phyloP scores from a whole-genome alignment of 2,113 vertebrate genomes.

The Lepisosteus osseus region DNA sequence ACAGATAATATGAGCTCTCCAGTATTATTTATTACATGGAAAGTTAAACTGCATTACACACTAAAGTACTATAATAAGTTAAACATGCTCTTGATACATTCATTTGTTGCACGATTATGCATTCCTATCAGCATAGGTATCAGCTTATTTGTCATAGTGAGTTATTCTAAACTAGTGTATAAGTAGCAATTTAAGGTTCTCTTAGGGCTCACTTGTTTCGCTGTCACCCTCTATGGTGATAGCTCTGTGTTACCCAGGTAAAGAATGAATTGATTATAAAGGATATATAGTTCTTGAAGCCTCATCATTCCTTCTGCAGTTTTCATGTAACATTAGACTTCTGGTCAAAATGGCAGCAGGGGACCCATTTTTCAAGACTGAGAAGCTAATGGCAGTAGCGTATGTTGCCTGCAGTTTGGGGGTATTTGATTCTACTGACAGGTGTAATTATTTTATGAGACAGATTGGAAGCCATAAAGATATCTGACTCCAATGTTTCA shows the following conservation, averaged over 20 bases:
- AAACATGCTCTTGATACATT: background rate
- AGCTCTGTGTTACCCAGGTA: background rate
- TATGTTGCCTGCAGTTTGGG: slow-evolving; percentile 24
- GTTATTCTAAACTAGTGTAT: slow-evolving; percentile 3
- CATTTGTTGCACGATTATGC: background rate
- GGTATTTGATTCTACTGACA: slow-evolving; percentile 23
- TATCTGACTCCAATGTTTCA: slow-evolving; percentile 16
- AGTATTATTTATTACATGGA: too few relatives aligned
- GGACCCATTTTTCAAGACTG: slow-evolving; percentile 9
- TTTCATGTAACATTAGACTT: slow-evolving; percentile 19
- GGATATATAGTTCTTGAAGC: background rate
- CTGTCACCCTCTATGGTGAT: background rate
- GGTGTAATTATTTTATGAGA: slow-evolving; percentile 26
- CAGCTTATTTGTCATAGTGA: background rate
- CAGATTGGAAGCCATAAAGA: slow-evolving; percentile 21
- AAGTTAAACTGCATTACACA: too few relatives aligned
- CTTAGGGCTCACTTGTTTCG: slow-evolving; percentile 1
- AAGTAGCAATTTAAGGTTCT: background rate
- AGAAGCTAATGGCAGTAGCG: slow-evolving; percentile 19
- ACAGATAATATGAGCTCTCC: too few relatives aligned
- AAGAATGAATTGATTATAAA: slow-evolving; percentile 3
- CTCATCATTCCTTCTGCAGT: slow-evolving; percentile 9
- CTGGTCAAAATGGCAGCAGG: slow-evolving; percentile 13
- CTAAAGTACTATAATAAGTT: background rate
- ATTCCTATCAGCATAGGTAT: background rate